Conservation (phyloP, 2,113 vertebrate genomes). For the Oreochromis niloticus region DNA sequence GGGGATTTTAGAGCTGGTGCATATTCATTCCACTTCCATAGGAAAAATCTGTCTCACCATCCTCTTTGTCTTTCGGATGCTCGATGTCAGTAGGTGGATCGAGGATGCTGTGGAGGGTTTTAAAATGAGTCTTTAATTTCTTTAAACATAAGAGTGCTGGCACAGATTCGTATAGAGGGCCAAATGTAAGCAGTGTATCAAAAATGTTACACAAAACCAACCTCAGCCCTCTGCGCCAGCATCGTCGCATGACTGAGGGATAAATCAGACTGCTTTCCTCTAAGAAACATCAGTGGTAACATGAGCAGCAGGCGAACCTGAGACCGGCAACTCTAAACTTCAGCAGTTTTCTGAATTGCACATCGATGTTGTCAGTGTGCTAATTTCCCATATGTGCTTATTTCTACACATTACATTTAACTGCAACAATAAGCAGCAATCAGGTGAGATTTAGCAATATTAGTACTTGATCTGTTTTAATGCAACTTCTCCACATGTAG, state of each 20-base stretch:
- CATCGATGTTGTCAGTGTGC: not conserved
- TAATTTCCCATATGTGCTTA: not conserved
- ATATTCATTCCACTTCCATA: slow-evolving; percentile 84
- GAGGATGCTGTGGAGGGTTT: fast-evolving
- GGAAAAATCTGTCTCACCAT: slow-evolving; percentile 89
- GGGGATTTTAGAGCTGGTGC: slow-evolving; percentile 85
- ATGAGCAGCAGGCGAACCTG: not conserved
- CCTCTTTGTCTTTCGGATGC: slow-evolving; percentile 86
- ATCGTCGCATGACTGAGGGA: not conserved
- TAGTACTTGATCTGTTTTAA: fast-evolving
- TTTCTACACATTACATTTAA: not conserved
- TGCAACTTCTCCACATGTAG: not conserved
- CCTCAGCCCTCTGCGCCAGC: not conserved
- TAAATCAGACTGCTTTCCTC: not conserved
- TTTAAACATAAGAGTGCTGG: not conserved
- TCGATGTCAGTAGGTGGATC: not conserved
- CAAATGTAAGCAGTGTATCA: not conserved
- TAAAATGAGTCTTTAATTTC: not conserved
- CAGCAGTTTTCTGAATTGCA: not conserved
- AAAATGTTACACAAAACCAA: not conserved
- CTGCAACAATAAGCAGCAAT: not conserved
- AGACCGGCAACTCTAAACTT: not conserved
- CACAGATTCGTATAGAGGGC: not conserved
- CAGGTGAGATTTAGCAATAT: not conserved
- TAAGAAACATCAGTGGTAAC: not conserved